Conservation (phyloP, 2,797 vertebrate genomes). For the Eurystomus glaucurus region DNA sequence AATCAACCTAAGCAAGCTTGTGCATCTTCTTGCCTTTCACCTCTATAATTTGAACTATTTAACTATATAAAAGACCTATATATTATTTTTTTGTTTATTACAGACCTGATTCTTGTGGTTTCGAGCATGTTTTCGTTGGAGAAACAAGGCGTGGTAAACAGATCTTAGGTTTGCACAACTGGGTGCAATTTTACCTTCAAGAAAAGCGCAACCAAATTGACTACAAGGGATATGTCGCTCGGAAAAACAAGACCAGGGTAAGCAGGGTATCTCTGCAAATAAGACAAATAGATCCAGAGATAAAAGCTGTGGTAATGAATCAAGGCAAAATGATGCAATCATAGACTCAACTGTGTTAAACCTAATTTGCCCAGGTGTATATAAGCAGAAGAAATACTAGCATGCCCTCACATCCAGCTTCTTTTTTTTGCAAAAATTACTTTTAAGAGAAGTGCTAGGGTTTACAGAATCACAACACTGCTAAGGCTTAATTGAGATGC, state of each 20-base stretch:
- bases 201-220: slow-evolving; percentile 85
- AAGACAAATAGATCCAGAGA: not conserved
- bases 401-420: not conserved
- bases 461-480: not conserved
- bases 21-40: not conserved
- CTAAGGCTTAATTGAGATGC: not conserved
- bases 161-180: slow-evolving; percentile 91
- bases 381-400: not conserved
- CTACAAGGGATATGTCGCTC: slow-evolving; percentile 87
- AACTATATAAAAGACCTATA: not conserved
- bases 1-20: not conserved
- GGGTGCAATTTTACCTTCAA: slow-evolving; percentile 91
- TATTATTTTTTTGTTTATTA: not conserved
- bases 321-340: not conserved
- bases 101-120: slow-evolving; percentile 88
- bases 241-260: slow-evolving; percentile 77
- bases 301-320: not conserved
- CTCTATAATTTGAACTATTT: not conserved
- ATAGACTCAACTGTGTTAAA: not conserved
- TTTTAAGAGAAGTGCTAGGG: not conserved
- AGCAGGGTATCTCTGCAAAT: not conserved
- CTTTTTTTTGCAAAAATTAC: not conserved
- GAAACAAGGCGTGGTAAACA: slow-evolving; percentile 85
- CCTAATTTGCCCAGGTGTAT: not conserved
- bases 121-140: slow-evolving; percentile 91